These are phyloP conservation scores for Maniola hyperantus DNA, from an alignment of 2,888 invertebrate genomes.

Conservation along the genomic window DNA sequence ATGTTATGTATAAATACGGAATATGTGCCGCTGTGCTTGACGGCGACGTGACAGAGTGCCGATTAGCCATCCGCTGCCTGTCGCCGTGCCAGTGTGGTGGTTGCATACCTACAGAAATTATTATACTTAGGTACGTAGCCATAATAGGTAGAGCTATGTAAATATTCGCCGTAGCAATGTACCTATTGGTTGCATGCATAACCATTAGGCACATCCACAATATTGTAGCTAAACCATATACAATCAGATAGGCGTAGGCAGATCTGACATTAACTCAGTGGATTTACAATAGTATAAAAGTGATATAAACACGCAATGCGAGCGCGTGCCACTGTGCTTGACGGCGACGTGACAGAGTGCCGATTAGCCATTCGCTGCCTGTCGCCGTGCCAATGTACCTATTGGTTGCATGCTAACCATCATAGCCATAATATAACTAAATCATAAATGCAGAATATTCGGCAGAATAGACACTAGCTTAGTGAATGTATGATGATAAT, in stretches of 20 bases:
- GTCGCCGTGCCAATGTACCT: constrained; percentile 1
- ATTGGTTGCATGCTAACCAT: background rate
- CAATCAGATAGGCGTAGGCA: background rate
- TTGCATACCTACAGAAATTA: background rate
- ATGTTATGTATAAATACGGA: background rate
- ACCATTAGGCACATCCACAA: background rate
- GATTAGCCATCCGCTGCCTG: constrained; percentile 66
- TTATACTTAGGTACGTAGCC: too few species aligned
- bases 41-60: constrained; percentile 64
- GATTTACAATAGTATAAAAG: background rate
- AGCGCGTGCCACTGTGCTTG: background rate
- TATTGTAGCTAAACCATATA: background rate
- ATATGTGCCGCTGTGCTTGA: constrained; percentile 54
- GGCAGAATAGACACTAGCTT: too few species aligned
- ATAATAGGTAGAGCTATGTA: too few species aligned
- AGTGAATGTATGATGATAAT: too few species aligned
- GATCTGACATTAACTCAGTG: background rate
- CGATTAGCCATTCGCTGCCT: constrained; percentile 6
- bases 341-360: background rate
- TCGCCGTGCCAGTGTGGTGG: constrained; percentile 30
- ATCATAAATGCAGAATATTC: too few species aligned
- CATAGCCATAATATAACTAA: too few species aligned
- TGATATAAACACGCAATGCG: constrained; percentile 2
- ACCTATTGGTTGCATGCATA: background rate
- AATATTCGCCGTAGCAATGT: too few species aligned